Conservation (phyloP, 2,888 invertebrate species). For the Stictocephala bisonia region DNA sequence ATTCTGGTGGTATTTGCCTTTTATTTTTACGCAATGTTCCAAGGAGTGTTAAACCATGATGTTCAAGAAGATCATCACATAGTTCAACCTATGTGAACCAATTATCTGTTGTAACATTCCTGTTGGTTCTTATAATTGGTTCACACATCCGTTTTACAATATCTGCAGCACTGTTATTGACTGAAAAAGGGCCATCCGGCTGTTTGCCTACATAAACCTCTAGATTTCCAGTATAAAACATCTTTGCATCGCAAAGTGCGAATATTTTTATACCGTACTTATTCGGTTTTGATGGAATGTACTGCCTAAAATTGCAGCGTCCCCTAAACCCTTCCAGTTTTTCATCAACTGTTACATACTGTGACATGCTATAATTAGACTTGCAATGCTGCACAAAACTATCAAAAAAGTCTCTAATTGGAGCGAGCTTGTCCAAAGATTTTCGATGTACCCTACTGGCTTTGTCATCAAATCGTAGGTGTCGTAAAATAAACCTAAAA, state of each 20-base stretch:
- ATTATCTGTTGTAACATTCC: slow-evolving; percentile 59
- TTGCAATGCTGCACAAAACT: slow-evolving; percentile 60
- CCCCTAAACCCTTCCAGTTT: slow-evolving; percentile 59
- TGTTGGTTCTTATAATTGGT: slow-evolving; percentile 45
- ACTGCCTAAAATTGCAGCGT: slow-evolving; percentile 57
- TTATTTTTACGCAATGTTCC: slow-evolving; percentile 45
- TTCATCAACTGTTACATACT: slow-evolving; percentile 58
- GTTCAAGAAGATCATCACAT: no score
- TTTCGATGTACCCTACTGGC: slow-evolving; percentile 54
- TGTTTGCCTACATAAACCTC: slow-evolving; percentile 53
- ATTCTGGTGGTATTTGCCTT: slow-evolving; percentile 34
- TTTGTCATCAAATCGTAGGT: slow-evolving; percentile 45
- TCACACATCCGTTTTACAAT: slow-evolving; percentile 50
- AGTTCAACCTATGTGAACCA: slow-evolving; percentile 52
- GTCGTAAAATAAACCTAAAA: slow-evolving; percentile 42
- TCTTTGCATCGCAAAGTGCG: slow-evolving; percentile 53
- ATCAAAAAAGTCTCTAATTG: slow-evolving; percentile 59
- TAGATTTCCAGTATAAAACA: slow-evolving; percentile 51
- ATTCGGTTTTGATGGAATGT: slow-evolving; percentile 60
- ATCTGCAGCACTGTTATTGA: slow-evolving; percentile 44
- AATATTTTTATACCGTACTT: slow-evolving; percentile 61
- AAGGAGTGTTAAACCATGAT: no score
- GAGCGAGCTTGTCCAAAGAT: slow-evolving; percentile 55
- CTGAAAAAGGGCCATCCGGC: slow-evolving; percentile 50
- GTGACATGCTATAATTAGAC: slow-evolving; percentile 51